Base-by-base conservation (phyloP, 2,888 invertebrate genomes). In the Oscheius myriophilus region DNA sequence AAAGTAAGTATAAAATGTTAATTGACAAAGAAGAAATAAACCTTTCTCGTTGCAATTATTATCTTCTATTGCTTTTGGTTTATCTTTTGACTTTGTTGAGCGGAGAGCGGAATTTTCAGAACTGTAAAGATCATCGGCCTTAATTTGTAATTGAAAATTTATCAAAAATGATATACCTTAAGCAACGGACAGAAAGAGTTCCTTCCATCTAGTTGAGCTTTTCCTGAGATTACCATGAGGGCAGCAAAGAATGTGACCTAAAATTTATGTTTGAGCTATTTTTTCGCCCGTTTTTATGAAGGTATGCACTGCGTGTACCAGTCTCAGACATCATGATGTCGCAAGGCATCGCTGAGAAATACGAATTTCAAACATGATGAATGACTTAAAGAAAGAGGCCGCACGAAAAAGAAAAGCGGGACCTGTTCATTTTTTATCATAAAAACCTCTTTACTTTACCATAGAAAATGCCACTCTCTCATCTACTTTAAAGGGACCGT, bases 181-280 rank as follows among this genome's bases (percentile, higher is more conserved):
- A 84, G 42, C 63, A 83, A 80, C 2, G 82, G 82, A 42, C 83
- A 58, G 59, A 75, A 79, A 14, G 82, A 77, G 69, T 84, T 83
- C 52, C 92, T 89, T 87, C 94, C 94, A 80, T 91, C 91, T 84
- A 92, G 91, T 87, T 96, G 95, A 83, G 93, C 91, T 87, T 93
- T 93, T 42, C 95, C 95, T 41, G 93, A 92, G 76, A 94, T 90
- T 12, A 94, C 95, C 84, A 95, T 92, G 85, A 94, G 93, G 14
- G 92, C 94, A 53, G 94, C 92, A 88, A 95, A 95, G 90, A 95
- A 95, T 25, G 94, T 94, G 69, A 95, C 89, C 88, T 95, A 94
- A 18, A 70, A 33, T n/a, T 12, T n/a, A n/a, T n/a, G n/a, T n/a
- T n/a, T n/a, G n/a, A 68, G 46, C 26, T 39, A 43, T n/a, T n/a